A percentile compares a stretch with the other conserved stretches of the same genome.
These are phyloP conservation scores for Leptocoma aspasia DNA, from an alignment of 2,113 vertebrate species.

Conservation along the genomic window DNA sequence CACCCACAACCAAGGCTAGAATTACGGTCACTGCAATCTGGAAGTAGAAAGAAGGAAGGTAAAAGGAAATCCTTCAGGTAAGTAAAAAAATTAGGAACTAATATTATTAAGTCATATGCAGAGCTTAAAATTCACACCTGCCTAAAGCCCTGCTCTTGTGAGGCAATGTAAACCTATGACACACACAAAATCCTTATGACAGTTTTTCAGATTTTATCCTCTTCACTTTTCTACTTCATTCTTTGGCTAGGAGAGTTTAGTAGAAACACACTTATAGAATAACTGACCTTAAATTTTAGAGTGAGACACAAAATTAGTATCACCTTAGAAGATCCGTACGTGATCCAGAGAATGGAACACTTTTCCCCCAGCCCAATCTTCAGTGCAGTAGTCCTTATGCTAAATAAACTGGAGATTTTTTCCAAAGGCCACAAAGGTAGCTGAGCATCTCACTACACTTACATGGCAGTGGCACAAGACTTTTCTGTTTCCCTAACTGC, in stretches of 20 bases:
- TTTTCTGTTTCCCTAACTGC: background rate
- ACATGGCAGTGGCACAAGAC: background rate
- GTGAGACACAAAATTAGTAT: background rate
- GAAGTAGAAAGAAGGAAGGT: background rate
- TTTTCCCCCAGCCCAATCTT: background rate
- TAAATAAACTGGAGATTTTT: background rate
- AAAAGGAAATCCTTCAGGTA: background rate
- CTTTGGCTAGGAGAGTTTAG: background rate
- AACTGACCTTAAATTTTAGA: background rate
- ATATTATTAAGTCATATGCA: background rate
- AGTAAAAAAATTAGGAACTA: background rate
- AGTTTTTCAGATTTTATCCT: background rate
- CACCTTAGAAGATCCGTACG: background rate
- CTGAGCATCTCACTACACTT: background rate
- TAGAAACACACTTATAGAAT: background rate
- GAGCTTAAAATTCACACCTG: background rate
- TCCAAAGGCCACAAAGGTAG: background rate
- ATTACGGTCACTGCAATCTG: conserved; percentile 42
- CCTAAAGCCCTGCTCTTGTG: background rate
- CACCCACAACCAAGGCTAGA: conserved; percentile 64
- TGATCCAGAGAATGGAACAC: background rate
- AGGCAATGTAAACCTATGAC: background rate
- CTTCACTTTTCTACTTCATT: background rate
- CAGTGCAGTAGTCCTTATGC: background rate
- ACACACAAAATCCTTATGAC: background rate